These are phyloP conservation scores for Alosa sapidissima DNA, from an alignment of 2,797 vertebrate genomes.

Conservation along the genomic window DNA sequence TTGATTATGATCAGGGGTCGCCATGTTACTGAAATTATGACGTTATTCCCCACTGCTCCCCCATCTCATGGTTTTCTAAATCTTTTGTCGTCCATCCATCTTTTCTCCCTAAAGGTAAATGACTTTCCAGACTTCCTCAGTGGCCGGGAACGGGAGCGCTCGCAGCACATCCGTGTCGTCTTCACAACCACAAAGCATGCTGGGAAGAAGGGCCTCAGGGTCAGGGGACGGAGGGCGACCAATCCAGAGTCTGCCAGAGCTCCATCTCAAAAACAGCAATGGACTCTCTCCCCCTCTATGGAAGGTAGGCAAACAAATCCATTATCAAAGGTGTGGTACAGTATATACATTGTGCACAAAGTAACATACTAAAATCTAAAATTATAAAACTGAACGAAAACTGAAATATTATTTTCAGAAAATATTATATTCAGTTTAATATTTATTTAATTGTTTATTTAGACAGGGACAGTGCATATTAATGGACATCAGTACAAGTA, in stretches of 20 bases:
- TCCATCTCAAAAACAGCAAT: slow-evolving; percentile 29
- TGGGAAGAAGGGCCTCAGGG: slow-evolving; percentile 47
- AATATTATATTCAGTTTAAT: too few relatives aligned
- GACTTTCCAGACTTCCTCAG: slow-evolving; percentile 81
- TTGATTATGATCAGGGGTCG: too few relatives aligned
- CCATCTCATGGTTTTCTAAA: slow-evolving; percentile 7
- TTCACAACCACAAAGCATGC: slow-evolving; percentile 60
- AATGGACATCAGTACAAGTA: too few relatives aligned
- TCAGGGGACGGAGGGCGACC: slow-evolving; percentile 38
- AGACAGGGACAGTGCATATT: too few relatives aligned
- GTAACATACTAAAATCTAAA: too few relatives aligned
- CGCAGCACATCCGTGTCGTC: slow-evolving; percentile 76
- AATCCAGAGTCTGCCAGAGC: slow-evolving; percentile 25
- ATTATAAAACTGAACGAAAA: too few relatives aligned
- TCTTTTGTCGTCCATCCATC: not conserved
- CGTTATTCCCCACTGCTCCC: too few relatives aligned
- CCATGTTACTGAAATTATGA: too few relatives aligned
- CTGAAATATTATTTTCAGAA: too few relatives aligned
- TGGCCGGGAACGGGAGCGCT: slow-evolving; percentile 70
- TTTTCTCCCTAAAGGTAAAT: slow-evolving; percentile 67
- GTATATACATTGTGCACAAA: not conserved
- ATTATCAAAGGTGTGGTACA: not conserved
- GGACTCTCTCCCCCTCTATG: not conserved
- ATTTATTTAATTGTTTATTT: too few relatives aligned
- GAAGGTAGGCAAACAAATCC: slow-evolving; percentile 52